Evolutionary conservation across 2,797 vertebrate species (phyloP), one percentile per base, ranked within the genome.

Genomic region (Cirrhinus molitorella): DNA sequence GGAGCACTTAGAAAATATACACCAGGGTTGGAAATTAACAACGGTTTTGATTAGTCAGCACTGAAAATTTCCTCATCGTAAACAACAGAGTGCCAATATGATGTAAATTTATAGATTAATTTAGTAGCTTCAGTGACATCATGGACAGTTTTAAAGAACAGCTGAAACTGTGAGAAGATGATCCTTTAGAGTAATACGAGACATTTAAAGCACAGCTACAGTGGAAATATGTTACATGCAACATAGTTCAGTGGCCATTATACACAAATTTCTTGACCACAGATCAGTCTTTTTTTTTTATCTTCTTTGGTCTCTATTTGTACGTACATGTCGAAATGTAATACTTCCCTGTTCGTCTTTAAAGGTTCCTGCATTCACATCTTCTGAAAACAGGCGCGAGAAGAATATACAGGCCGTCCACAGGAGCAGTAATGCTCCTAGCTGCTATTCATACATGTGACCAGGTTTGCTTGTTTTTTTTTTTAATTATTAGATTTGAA

Each of bases 381-480:
- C n/a, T 87, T 70, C 78, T 95, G 74, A 91, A 90, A 4, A 89
- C 89, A 37, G 87, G 2, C 17, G 85, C 74, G 0, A 90, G 81
- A 79, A 8, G 88, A 70, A 89, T 96, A 2, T 97, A 96, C 87
- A 94, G 95, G 1, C 94, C 96, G 0, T 94, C 95, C 0, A 96
- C 96, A 0, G 95, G 96, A 0, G 95, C 94, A 0, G 87, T 91
- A 9, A 96, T 96, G 95, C 92, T 96, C 13, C 19, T 96, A 87
- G 92, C 94, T 0, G 95, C 95, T 0, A 55, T 96, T 85, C 96
- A 96, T 89, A 92, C 92, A 5, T 96, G 96, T 23, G 95, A 96
- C 86, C 85, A 96, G 94, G 95, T 94, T 81, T 5, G 75, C 49
- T 65, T 47, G 9, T 11, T 16, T 28, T n/a, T 8, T 71, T 51